Conservation (phyloP, 2,113 vertebrate species). For the Nannobrachium achirus region DNA sequence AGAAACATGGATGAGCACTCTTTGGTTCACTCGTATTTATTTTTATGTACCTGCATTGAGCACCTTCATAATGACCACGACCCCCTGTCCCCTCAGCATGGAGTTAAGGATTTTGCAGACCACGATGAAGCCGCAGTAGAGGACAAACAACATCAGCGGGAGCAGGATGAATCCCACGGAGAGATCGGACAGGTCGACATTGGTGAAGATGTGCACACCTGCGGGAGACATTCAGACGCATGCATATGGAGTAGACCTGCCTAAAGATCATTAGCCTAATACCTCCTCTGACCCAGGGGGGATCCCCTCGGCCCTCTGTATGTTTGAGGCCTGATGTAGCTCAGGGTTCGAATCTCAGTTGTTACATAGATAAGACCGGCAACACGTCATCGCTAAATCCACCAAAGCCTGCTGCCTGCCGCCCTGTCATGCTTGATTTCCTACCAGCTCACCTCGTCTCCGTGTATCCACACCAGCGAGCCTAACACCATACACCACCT, state of each 20-base stretch:
- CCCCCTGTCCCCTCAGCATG: slow-evolving; percentile 87
- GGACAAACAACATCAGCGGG: slow-evolving; percentile 78
- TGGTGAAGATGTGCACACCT: slow-evolving; percentile 84
- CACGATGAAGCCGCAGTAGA: slow-evolving; percentile 85
- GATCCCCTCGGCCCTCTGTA: neutral
- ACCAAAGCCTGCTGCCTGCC: too few species aligned
- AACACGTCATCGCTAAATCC: too few species aligned
- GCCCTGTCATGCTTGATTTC: too few species aligned
- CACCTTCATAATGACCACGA: slow-evolving; percentile 86
- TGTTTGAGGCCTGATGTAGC: too few species aligned
- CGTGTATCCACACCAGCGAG: too few species aligned
- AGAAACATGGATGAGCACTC: too few species aligned
- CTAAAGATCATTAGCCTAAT: too few species aligned
- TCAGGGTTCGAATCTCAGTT: too few species aligned
- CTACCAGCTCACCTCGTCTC: too few species aligned
- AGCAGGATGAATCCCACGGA: slow-evolving; percentile 85
- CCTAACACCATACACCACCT: too few species aligned
- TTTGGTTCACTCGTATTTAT: slow-evolving; percentile 34
- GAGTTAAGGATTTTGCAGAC: slow-evolving; percentile 89
- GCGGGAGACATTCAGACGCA: slow-evolving; percentile 2
- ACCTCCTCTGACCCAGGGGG: too few species aligned
- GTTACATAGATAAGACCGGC: too few species aligned
- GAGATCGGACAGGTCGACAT: slow-evolving; percentile 76
- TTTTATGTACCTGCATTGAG: slow-evolving; percentile 74
- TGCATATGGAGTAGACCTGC: neutral